Percentiles rank a stretch among this genome's conserved stretches.
phyloP scores from a whole-genome alignment of 2,888 invertebrate genomes.

The Xylocampa areola region DNA sequence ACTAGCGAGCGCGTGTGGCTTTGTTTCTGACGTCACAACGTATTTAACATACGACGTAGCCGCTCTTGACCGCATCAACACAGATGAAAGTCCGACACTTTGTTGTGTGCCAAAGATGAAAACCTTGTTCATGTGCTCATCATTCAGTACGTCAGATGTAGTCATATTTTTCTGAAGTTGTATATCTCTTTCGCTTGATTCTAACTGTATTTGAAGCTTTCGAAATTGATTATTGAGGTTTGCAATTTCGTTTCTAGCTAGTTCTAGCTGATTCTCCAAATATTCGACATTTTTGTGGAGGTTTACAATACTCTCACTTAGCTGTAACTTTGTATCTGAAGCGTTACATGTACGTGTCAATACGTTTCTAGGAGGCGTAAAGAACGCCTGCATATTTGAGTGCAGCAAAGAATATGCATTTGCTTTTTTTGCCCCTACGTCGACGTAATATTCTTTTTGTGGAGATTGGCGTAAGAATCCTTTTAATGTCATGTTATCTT shows the following conservation, averaged over 20 bases:
- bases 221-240: not conserved
- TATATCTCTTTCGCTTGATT: not conserved
- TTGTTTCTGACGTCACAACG: not conserved
- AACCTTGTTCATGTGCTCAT: not conserved
- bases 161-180: not conserved
- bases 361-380: not conserved
- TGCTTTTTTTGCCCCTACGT: not conserved
- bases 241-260: not conserved
- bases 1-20: not conserved
- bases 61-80: not conserved
- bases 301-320: not conserved
- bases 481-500: not conserved
- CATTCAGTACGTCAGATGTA: not conserved
- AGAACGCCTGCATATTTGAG: not conserved
- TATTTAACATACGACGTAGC: not conserved
- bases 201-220: not conserved
- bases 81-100: slow-evolving; percentile 2
- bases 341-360: not conserved
- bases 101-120: slow-evolving; percentile 1
- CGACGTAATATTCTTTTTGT: not conserved
- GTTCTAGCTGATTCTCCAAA: not conserved
- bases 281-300: not conserved
- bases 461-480: not conserved
- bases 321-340: not conserved
- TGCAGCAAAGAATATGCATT: slow-evolving; percentile 1